A percentile compares a stretch with the other conserved stretches of the same genome.
Evolutionary conservation across 2,797 vertebrate species (phyloP).

Genomic region (Myotis daubentonii): DNA sequence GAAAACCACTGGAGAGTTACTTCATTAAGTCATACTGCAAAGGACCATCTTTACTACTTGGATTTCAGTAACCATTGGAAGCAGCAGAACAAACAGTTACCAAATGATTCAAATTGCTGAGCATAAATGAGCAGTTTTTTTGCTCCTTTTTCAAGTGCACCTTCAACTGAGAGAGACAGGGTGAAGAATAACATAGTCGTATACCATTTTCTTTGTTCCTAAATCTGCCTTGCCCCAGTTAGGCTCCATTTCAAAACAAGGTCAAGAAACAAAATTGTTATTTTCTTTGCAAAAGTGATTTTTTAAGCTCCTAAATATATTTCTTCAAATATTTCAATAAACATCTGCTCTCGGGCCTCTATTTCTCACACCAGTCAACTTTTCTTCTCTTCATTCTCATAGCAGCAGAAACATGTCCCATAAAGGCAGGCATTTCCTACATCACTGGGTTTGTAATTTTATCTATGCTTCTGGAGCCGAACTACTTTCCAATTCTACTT

Average conservation of each 20-base stretch:
- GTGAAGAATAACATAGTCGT: neutral
- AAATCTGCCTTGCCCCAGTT: neutral
- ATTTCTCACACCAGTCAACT: neutral
- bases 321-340: neutral
- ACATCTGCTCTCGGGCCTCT: neutral
- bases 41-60: neutral
- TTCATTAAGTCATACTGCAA: neutral
- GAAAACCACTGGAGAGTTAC: neutral
- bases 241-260: slow-evolving; percentile 18
- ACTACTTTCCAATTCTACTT: neutral
- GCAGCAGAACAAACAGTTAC: neutral
- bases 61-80: neutral
- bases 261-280: neutral
- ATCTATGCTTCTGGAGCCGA: slow-evolving; percentile 15
- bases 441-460: slow-evolving; percentile 38
- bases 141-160: neutral
- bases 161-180: neutral
- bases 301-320: neutral
- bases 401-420: neutral
- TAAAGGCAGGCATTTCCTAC: neutral
- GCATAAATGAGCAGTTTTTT: neutral
- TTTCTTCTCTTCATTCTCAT: neutral
- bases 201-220: neutral
- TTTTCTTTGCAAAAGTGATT: neutral
- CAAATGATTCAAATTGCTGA: neutral